Conservation (phyloP, 2,113 vertebrate species). For the Phyllostomus discolor region DNA sequence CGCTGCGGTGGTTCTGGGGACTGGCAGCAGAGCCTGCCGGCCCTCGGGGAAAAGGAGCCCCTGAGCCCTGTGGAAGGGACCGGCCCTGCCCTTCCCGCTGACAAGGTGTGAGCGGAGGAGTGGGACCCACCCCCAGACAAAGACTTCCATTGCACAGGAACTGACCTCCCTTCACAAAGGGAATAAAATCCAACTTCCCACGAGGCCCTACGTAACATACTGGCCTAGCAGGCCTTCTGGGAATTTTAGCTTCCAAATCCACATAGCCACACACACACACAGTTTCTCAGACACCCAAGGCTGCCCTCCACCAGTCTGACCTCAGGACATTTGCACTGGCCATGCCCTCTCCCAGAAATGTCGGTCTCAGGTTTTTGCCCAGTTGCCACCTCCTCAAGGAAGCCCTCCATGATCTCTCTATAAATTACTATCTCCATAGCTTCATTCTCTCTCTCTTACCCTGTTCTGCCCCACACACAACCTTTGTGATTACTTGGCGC, state of each 20-base stretch:
- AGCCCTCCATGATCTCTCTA: background rate
- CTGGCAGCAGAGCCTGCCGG: no score
- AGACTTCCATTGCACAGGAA: background rate
- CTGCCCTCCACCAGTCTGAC: background rate
- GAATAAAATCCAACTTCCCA: background rate
- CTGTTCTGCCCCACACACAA: background rate
- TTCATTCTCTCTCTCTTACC: background rate
- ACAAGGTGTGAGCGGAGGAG: background rate
- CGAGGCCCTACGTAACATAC: accelerated
- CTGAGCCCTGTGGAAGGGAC: background rate
- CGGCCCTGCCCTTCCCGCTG: background rate
- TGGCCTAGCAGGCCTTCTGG: background rate
- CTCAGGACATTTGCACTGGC: background rate
- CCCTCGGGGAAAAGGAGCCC: background rate
- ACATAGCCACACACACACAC: background rate
- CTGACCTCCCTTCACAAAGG: background rate
- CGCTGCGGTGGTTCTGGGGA: background rate
- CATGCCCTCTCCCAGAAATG: background rate
- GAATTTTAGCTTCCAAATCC: background rate
- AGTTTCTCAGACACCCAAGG: background rate
- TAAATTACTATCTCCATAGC: background rate
- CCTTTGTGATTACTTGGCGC: background rate
- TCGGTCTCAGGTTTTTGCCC: background rate
- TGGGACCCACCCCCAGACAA: accelerated
- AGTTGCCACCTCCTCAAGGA: background rate